A percentile compares a stretch with the other conserved stretches of the same genome.
phyloP scores from a whole-genome alignment of 2,888 invertebrate species.

The Coelogynopora nodosa region DNA sequence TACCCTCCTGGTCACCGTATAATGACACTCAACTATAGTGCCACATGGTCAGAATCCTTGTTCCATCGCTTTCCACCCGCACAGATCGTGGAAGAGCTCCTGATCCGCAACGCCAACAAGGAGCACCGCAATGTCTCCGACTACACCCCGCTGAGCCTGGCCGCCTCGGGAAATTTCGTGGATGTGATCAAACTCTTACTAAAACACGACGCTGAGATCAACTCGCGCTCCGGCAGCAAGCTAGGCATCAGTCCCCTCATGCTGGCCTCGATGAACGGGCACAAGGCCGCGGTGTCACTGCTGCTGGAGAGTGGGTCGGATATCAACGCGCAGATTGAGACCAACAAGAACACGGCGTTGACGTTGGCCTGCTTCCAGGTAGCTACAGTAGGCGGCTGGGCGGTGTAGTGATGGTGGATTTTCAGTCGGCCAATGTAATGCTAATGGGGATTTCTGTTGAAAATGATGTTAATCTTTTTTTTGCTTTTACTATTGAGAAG shows the following conservation, averaged over 20 bases:
- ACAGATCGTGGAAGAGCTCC: constrained; percentile 73
- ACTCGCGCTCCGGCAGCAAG: constrained; percentile 84
- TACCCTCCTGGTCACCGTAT: no score
- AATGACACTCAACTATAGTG: no score
- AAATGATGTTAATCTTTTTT: no score
- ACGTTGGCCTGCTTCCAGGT: constrained; percentile 85
- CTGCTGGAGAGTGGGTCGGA: constrained; percentile 95
- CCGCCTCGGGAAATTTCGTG: constrained; percentile 95
- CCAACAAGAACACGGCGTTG: constrained; percentile 94
- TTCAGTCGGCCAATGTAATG: no score
- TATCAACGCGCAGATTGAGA: constrained; percentile 94
- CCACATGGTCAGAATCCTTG: no score
- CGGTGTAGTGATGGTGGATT: no score
- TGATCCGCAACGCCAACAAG: constrained; percentile 86
- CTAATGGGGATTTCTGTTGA: no score
- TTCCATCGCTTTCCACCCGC: no score
- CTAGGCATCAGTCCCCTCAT: constrained; percentile 96
- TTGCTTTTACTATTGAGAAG: no score
- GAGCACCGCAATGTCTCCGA: constrained; percentile 93
- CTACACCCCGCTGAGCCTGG: constrained; percentile 95
- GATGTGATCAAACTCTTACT: constrained; percentile 91
- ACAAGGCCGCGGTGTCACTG: constrained; percentile 85
- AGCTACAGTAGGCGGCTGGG: no score
- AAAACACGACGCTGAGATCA: constrained; percentile 92
- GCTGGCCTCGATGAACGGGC: constrained; percentile 99